A percentile compares a stretch with the other conserved stretches of the same genome.
Evolutionary conservation across 2,797 vertebrate species (phyloP).

Genomic region (Paguma larvata): DNA sequence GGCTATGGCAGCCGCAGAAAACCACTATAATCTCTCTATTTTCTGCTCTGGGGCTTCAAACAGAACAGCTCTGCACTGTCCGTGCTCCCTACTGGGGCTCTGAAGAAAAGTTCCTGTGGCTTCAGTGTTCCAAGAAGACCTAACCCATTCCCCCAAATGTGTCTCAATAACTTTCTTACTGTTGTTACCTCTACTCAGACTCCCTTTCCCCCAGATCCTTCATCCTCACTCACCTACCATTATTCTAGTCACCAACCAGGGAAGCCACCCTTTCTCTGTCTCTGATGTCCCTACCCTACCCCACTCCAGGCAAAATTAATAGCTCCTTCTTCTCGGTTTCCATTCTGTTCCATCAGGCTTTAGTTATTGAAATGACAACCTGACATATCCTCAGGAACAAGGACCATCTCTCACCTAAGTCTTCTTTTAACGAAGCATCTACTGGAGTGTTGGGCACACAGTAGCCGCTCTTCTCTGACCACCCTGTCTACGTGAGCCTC

Average conservation of each 20-base stretch:
- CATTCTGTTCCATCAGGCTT: neutral
- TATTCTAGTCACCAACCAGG: neutral
- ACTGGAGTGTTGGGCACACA: neutral
- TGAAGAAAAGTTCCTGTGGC: slow-evolving; percentile 20
- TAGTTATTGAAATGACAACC: slow-evolving; percentile 19
- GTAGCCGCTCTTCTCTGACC: neutral
- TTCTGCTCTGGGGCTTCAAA: neutral
- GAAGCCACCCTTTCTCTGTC: neutral
- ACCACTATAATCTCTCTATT: neutral
- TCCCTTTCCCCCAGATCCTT: neutral
- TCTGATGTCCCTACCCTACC: neutral
- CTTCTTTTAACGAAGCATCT: neutral
- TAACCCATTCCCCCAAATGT: neutral
- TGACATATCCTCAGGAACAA: neutral
- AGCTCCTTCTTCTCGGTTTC: neutral
- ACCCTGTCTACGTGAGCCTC: neutral
- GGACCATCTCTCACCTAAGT: neutral
- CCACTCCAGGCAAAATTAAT: neutral
- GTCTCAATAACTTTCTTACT: neutral
- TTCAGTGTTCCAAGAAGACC: neutral
- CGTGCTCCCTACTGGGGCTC: neutral
- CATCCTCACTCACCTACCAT: neutral
- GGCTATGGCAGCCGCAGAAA: slow-evolving; percentile 17
- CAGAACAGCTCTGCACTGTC: neutral
- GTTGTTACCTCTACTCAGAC: neutral